Evolutionary conservation across 2,888 invertebrate species (phyloP).

Genomic region (Tachina grossa): DNA sequence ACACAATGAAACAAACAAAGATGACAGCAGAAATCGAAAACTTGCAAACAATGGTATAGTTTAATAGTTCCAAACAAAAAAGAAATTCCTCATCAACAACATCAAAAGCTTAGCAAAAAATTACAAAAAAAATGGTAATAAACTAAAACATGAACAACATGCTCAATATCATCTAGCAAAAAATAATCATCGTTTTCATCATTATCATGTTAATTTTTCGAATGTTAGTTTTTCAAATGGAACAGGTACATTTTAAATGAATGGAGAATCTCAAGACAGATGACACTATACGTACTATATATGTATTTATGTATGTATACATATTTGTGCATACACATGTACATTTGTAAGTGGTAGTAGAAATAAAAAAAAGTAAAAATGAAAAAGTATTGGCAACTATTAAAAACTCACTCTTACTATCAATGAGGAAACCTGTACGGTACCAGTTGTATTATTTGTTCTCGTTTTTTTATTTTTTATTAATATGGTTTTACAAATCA

Average conservation of each 20-base stretch:
- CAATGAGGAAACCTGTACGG: constrained; percentile 68
- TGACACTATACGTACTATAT: constrained; percentile 26
- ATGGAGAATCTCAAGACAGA: constrained; percentile 47
- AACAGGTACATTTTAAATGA: constrained; percentile 58
- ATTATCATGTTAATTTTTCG: constrained; percentile 32
- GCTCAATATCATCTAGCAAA: constrained; percentile 42
- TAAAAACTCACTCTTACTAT: constrained; percentile 68
- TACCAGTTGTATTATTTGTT: constrained; percentile 65
- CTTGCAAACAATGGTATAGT: constrained; percentile 22
- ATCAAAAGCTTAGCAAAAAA: constrained; percentile 60
- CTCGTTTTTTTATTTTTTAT: constrained; percentile 18
- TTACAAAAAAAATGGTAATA: constrained; percentile 43
- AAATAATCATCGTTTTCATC: constrained; percentile 20
- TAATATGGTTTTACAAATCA: not conserved
- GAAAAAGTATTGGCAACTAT: constrained; percentile 7
- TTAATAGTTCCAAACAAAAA: constrained; percentile 57
- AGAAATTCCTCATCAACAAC: constrained; percentile 56
- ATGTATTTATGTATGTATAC: not conserved
- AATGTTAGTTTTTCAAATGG: constrained; percentile 50
- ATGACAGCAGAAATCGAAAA: not conserved
- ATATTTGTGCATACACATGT: no score
- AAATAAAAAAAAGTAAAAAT: constrained; percentile 29
- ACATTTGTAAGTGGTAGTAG: not conserved
- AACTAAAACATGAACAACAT: constrained; percentile 51
- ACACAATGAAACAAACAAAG: constrained; percentile 2